Evolutionary conservation across 2,113 vertebrate genomes (phyloP).

Genomic region (Oreamnos americanus): DNA sequence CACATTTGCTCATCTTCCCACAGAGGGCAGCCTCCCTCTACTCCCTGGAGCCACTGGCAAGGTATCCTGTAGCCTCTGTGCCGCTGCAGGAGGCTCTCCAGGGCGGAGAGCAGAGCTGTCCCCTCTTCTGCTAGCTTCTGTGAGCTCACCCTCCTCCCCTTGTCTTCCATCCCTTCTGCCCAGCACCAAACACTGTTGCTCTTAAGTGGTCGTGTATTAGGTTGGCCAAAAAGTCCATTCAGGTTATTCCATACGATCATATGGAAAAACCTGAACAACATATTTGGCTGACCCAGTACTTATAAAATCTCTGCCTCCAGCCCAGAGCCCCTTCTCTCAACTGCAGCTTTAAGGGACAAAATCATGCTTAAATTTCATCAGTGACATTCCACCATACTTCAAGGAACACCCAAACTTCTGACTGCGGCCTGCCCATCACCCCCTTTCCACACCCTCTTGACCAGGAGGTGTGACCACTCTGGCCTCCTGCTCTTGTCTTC

Average conservation of each 20-base stretch:
- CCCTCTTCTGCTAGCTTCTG: not conserved
- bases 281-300: not conserved
- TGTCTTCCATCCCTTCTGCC: not conserved
- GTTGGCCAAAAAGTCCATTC: not conserved
- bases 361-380: not conserved
- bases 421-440: fast-evolving
- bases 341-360: not conserved
- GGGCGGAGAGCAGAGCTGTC: not conserved
- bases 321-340: not conserved
- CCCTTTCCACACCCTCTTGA: not conserved
- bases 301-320: not conserved
- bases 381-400: not conserved
- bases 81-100: not conserved
- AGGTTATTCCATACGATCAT: not conserved
- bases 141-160: not conserved
- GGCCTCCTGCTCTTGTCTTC: not conserved
- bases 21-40: not conserved
- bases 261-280: not conserved
- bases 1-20: not conserved
- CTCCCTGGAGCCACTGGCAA: not conserved
- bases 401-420: not conserved
- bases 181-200: not conserved
- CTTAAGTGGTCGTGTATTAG: not conserved
- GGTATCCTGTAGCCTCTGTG: not conserved
- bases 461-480: not conserved